Conservation (phyloP, 2,797 vertebrate species). For the Nothura maculosa region DNA sequence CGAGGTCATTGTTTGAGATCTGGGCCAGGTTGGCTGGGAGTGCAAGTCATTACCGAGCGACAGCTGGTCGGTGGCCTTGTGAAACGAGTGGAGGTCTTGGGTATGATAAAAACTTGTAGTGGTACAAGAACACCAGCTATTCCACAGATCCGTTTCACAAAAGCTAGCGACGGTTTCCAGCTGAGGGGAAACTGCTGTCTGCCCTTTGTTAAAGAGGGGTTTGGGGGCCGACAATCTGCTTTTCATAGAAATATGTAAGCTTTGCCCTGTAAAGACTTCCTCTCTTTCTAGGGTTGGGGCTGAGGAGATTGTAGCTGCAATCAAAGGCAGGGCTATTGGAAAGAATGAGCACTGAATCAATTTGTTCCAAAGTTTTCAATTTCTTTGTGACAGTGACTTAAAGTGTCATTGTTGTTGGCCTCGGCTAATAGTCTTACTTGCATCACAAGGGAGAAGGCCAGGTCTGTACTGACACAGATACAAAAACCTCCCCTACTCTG, state of each 20-base stretch:
- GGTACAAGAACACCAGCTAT: neutral
- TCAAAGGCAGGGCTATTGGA: neutral
- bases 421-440: neutral
- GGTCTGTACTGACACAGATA: neutral
- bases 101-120: fast-evolving
- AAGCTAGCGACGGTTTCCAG: neutral
- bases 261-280: neutral
- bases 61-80: neutral
- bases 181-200: neutral
- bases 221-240: neutral
- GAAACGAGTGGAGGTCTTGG: neutral
- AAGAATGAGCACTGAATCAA: neutral
- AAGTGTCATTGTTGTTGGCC: neutral
- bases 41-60: neutral
- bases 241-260: neutral
- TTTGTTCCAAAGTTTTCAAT: neutral
- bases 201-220: neutral
- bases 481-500: neutral
- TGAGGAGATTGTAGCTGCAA: neutral
- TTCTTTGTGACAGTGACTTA: neutral
- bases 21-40: neutral
- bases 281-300: neutral
- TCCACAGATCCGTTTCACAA: neutral
- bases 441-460: neutral
- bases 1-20: neutral